Conservation (phyloP, 2,797 vertebrate species). For the Scolopax rusticola region DNA sequence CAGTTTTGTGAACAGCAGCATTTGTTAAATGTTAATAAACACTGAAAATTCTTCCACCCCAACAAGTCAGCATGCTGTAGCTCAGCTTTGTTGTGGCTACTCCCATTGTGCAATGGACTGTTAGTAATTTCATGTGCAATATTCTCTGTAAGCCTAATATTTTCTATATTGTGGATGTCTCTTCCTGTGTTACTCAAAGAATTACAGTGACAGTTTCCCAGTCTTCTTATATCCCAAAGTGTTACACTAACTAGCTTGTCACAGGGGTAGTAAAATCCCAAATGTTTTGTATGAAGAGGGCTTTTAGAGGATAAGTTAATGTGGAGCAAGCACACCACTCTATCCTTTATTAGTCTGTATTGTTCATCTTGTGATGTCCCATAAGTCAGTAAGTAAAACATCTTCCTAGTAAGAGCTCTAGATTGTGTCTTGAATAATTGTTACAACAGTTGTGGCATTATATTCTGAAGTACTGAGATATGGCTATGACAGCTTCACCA, state of each 20-base stretch:
- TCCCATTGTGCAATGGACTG: neutral
- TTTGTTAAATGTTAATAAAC: neutral
- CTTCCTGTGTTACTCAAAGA: neutral
- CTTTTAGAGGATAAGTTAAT: neutral
- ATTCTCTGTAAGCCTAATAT: neutral
- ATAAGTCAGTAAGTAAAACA: slow-evolving; percentile 77
- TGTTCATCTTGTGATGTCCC: slow-evolving; percentile 51
- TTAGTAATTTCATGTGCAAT: neutral
- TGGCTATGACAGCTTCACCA: slow-evolving; percentile 54
- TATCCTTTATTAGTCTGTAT: slow-evolving; percentile 7
- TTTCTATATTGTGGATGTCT: neutral
- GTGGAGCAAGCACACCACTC: neutral
- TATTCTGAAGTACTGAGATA: slow-evolving; percentile 75
- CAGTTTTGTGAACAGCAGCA: neutral
- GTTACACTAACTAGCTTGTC: neutral
- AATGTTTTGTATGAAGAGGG: neutral
- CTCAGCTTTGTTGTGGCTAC: neutral
- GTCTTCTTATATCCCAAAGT: neutral
- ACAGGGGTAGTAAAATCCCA: neutral
- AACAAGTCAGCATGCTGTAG: neutral
- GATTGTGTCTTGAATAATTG: slow-evolving; percentile 73
- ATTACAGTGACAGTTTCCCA: neutral
- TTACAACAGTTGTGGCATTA: slow-evolving; percentile 70
- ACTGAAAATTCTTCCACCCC: neutral
- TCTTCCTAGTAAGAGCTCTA: slow-evolving; percentile 68